A percentile compares a stretch with the other conserved stretches of the same genome.
These are phyloP conservation scores for Syngnathus typhle DNA, from an alignment of 2,113 vertebrate species.

Conservation along the genomic window DNA sequence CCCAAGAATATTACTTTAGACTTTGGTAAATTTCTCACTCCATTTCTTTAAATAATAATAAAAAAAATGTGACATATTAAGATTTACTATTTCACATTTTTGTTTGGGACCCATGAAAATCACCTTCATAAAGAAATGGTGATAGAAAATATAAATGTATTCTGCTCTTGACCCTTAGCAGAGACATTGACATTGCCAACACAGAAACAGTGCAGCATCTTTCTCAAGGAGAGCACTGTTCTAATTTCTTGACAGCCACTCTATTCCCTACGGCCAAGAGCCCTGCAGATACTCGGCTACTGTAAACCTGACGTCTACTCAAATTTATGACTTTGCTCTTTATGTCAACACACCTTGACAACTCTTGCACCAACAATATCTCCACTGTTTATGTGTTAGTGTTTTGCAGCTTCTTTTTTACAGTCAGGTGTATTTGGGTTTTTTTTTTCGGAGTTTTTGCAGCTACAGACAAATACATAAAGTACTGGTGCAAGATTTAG, in stretches of 20 bases:
- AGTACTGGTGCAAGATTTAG: too few species aligned
- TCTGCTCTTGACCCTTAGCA: conserved; percentile 1
- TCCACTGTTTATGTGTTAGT: background rate
- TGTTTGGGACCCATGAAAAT: conserved; percentile 24
- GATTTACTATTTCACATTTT: conserved; percentile 10
- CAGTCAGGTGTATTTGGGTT: background rate
- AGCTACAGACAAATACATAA: background rate
- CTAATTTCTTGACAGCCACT: background rate
- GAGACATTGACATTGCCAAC: background rate
- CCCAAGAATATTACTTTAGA: conserved; percentile 14
- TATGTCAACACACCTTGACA: background rate
- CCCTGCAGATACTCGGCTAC: background rate
- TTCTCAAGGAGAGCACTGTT: background rate
- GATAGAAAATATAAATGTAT: conserved; percentile 22
- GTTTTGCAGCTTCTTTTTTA: background rate
- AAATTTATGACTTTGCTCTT: background rate
- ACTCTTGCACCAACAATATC: background rate
- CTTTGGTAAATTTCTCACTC: background rate
- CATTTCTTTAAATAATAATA: conserved; percentile 25
- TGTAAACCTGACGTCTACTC: background rate
- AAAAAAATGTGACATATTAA: conserved; percentile 4
- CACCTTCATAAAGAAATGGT: conserved; percentile 4
- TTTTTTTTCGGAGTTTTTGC: background rate
- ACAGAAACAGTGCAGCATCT: background rate
- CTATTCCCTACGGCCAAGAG: background rate